phyloP scores from a whole-genome alignment of 2,113 vertebrate genomes.

The Phodopus roborovskii region DNA sequence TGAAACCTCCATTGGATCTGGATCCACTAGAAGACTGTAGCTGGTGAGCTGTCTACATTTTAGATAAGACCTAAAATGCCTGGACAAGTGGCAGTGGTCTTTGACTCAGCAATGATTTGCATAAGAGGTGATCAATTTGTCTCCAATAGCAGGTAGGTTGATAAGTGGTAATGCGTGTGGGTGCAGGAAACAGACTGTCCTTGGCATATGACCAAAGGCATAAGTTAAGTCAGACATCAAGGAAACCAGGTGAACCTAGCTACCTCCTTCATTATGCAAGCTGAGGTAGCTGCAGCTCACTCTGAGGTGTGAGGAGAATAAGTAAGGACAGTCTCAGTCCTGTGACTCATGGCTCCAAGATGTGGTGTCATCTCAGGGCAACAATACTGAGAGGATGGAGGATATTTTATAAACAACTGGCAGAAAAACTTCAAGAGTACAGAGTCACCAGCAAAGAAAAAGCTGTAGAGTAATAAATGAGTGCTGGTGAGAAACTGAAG shows the following conservation, averaged over 20 bases:
- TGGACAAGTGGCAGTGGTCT: background rate
- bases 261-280: background rate
- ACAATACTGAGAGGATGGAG: background rate
- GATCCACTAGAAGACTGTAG: conserved; percentile 1
- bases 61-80: background rate
- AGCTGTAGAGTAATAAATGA: background rate
- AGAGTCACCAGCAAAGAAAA: background rate
- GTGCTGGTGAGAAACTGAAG: background rate
- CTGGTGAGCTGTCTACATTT: background rate
- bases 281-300: background rate
- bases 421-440: background rate
- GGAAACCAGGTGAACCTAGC: background rate
- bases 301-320: background rate
- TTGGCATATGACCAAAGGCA: background rate
- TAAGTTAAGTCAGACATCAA: background rate
- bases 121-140: background rate
- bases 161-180: background rate
- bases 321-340: background rate
- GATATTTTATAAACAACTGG: background rate
- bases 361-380: background rate
- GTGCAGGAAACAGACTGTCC: background rate
- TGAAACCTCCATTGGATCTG: background rate
- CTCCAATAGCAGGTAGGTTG: background rate
- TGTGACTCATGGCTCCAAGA: background rate
- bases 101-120: background rate